These are phyloP conservation scores for Lithophane socia DNA, from an alignment of 2,888 invertebrate genomes.

Conservation along the genomic window DNA sequence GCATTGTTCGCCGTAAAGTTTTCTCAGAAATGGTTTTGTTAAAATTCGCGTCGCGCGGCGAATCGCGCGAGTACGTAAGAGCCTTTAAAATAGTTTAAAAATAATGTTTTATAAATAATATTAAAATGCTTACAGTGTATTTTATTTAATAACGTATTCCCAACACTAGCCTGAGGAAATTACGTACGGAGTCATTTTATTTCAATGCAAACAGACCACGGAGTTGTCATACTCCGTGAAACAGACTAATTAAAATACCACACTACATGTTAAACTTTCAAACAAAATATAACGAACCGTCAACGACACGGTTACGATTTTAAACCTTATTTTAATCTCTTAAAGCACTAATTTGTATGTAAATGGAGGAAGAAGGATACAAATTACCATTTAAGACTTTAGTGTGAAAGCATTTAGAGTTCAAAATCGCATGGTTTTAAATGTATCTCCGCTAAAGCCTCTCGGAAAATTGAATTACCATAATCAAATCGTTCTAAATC, in stretches of 20 bases:
- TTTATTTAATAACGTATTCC: neutral
- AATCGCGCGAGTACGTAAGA: no score
- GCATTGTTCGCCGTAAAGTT: no score
- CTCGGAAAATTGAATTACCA: conserved; percentile 31
- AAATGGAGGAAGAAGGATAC: neutral
- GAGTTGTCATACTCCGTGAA: no score
- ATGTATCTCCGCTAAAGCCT: neutral
- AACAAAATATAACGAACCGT: neutral
- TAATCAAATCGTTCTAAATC: conserved; percentile 32
- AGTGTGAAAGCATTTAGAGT: neutral
- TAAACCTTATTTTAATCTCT: neutral
- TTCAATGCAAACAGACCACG: conserved; percentile 1
- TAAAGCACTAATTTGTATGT: conserved; percentile 21
- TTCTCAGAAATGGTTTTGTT: no score
- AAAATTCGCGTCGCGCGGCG: no score
- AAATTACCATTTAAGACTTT: neutral
- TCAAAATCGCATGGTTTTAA: conserved; percentile 10
- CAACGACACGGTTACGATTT: neutral
- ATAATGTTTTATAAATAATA: neutral
- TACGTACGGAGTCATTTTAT: neutral
- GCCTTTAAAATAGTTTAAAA: neutral
- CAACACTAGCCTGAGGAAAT: no score
- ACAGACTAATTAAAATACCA: conserved; percentile 23
- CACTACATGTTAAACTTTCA: neutral
- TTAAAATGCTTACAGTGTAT: neutral